Conservation (phyloP, 1,140 invertebrate species). For the Diprion similis region DNA sequence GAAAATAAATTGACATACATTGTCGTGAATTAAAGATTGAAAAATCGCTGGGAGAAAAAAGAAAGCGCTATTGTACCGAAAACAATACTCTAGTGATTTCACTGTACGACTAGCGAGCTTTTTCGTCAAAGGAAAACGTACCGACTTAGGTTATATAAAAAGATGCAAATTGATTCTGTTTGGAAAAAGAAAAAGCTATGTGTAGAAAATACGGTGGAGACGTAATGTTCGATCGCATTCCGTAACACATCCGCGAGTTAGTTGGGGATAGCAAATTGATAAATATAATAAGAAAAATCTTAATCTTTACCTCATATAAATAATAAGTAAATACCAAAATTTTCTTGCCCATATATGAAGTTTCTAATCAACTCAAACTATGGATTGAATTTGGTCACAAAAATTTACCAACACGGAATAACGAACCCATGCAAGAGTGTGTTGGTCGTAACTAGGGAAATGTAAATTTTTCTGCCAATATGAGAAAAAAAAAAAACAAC, state of each 20-base stretch:
- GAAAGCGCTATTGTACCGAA: conserved; percentile 10
- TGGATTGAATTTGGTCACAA: conserved; percentile 15
- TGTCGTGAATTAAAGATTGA: conserved; percentile 12
- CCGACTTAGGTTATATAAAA: conserved; percentile 15
- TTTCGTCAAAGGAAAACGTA: too few relatives aligned
- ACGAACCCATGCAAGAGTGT: too few relatives aligned
- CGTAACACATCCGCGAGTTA: background rate
- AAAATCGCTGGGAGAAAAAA: conserved; percentile 12
- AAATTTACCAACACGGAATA: background rate
- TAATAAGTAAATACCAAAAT: conserved; percentile 36
- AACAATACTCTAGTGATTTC: too few relatives aligned
- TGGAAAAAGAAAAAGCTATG: conserved; percentile 14
- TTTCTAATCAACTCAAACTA: conserved; percentile 49
- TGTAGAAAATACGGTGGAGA: background rate
- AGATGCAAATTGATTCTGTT: conserved; percentile 15
- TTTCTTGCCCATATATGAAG: conserved; percentile 55
- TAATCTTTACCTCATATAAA: conserved; percentile 30
- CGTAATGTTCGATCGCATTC: background rate
- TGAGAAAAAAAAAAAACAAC: too few relatives aligned
- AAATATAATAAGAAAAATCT: conserved; percentile 26
- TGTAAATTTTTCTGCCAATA: too few relatives aligned
- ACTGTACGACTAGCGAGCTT: too few relatives aligned
- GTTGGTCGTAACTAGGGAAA: too few relatives aligned
- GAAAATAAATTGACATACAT: conserved; percentile 24
- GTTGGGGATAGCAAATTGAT: conserved; percentile 4